phyloP scores from a whole-genome alignment of 2,113 vertebrate species.

The Sitta europaea region DNA sequence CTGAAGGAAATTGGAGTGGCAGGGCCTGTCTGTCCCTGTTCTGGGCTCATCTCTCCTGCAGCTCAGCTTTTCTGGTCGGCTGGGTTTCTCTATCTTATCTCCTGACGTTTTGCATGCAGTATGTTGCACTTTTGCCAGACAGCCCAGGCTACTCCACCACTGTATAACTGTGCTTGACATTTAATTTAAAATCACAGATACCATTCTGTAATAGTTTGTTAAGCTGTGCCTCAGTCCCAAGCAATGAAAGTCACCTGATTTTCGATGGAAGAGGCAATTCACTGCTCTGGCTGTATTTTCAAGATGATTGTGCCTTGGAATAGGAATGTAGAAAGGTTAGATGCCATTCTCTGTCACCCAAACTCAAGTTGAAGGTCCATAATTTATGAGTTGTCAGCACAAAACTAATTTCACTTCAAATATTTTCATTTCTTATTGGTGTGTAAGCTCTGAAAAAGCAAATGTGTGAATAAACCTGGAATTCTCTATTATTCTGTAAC shows the following conservation, averaged over 20 bases:
- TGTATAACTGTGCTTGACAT: constrained; percentile 63
- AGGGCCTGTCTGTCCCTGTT: not conserved
- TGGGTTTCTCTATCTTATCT: not conserved
- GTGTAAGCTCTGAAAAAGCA: not conserved
- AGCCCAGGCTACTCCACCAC: constrained; percentile 23
- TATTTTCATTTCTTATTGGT: not conserved
- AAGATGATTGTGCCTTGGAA: not conserved
- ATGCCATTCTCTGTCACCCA: not conserved
- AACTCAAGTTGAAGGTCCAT: not conserved
- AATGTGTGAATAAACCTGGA: not conserved
- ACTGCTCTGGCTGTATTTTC: not conserved
- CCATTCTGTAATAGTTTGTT: constrained; percentile 49
- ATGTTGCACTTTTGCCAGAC: constrained; percentile 6
- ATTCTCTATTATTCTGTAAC: not conserved
- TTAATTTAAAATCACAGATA: constrained; percentile 68
- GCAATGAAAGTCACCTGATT: not conserved
- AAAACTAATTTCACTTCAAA: constrained; percentile 2
- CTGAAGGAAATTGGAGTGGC: not conserved
- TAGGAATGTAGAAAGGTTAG: not conserved
- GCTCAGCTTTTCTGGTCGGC: not conserved
- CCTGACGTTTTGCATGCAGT: not conserved
- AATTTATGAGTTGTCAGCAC: not conserved
- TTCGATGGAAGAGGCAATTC: not conserved
- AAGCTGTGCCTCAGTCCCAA: constrained; percentile 12
- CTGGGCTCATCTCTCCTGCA: not conserved